phyloP scores from a whole-genome alignment of 2,797 vertebrate genomes.

The Sebastes cheni region DNA sequence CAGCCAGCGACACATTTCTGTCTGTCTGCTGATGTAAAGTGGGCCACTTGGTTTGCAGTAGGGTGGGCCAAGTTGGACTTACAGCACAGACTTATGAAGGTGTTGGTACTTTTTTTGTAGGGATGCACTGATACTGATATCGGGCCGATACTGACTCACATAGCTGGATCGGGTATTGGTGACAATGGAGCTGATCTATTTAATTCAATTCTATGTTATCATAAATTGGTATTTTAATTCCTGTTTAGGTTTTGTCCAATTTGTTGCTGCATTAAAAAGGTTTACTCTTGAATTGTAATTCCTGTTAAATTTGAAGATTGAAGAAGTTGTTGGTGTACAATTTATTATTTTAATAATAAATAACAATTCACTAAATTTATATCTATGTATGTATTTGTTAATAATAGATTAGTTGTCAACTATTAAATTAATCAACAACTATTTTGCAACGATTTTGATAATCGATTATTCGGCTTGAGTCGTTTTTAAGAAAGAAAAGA shows the following conservation, averaged over 20 bases:
- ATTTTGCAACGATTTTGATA: too few relatives aligned
- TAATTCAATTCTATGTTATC: background rate
- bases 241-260: background rate
- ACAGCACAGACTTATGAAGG: background rate
- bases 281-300: background rate
- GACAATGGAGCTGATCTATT: background rate
- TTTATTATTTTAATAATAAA: background rate
- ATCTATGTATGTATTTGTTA: background rate
- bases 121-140: background rate
- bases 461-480: too few relatives aligned
- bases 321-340: background rate
- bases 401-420: too few relatives aligned
- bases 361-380: background rate
- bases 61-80: constrained; percentile 15
- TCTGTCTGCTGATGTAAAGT: constrained; percentile 54
- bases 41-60: constrained; percentile 55
- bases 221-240: background rate
- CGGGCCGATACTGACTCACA: background rate
- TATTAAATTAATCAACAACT: too few relatives aligned
- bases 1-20: constrained; percentile 69
- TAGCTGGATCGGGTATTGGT: background rate
- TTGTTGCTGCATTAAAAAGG: background rate
- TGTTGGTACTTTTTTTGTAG: background rate
- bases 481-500: too few relatives aligned
- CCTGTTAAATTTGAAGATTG: too few relatives aligned